These are phyloP conservation scores for Myripristis jacobus DNA, from an alignment of 2,797 vertebrate species.

Conservation along the genomic window DNA sequence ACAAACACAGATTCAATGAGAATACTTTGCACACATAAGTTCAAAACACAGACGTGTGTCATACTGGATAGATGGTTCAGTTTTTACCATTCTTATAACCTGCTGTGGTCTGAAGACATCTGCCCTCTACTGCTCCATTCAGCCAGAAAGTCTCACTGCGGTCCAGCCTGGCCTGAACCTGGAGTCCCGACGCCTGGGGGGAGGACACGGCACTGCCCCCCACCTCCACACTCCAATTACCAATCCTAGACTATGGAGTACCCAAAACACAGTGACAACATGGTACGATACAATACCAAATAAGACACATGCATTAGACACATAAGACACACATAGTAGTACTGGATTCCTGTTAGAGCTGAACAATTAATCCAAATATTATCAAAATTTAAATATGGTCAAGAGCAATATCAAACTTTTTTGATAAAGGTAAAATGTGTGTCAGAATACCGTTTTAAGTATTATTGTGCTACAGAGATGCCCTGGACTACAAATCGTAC, in stretches of 20 bases:
- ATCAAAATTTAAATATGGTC: too few species aligned
- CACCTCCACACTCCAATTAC: slow-evolving; percentile 82
- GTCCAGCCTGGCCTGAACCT: slow-evolving; percentile 81
- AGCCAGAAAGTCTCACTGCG: slow-evolving; percentile 81
- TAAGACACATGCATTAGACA: too few species aligned
- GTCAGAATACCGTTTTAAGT: too few species aligned
- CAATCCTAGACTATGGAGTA: slow-evolving; percentile 81
- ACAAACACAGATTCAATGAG: not conserved
- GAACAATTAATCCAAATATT: too few species aligned
- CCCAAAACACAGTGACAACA: slow-evolving; percentile 25
- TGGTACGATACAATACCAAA: not conserved
- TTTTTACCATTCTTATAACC: slow-evolving; percentile 80
- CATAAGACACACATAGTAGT: too few species aligned
- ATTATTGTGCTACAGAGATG: too few species aligned
- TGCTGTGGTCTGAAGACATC: slow-evolving; percentile 80
- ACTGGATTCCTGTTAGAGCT: too few species aligned
- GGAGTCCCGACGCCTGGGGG: slow-evolving; percentile 68
- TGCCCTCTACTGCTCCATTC: slow-evolving; percentile 71
- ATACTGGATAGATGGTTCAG: not conserved
- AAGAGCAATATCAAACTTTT: too few species aligned
- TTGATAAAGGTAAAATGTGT: too few species aligned
- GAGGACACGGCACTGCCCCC: slow-evolving; percentile 76
- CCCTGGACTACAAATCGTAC: too few species aligned
- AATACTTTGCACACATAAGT: too few species aligned
- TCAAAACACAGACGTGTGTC: not conserved